Evolutionary conservation across 2,888 invertebrate species (phyloP), one percentile per base, ranked within the genome.

Genomic region (Eilema griseolum): DNA sequence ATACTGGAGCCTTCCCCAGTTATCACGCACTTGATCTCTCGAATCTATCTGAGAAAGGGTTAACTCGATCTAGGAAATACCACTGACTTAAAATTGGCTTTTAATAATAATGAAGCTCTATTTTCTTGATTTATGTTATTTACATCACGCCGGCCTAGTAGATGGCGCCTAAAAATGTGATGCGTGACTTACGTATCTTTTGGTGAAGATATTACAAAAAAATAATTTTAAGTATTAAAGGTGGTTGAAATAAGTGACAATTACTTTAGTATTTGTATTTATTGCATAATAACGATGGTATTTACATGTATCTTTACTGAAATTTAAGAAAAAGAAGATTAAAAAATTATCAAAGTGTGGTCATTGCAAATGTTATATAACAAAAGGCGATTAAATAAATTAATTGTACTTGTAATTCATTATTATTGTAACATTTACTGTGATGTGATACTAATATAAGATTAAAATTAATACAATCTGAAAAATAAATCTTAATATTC

Each of bases 241-340:
- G 23, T 41, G 71, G 69, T 41, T 5, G 23, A 76, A 74, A 69
- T 67, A 20, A 26, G 10, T 31, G 5, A 5, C 28, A 57, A 20
- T 4, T 56, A 12, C 59, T 75, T 76, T 75, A 77, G 73, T 78
- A 82, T 69, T 77, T 69, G 66, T 67, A 24, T 83, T 83, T 81
- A 80, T 74, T 83, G 62, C 68, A 76, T 79, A 83, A 81, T 83
- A 85, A 82, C 77, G 79, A 85, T 84, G 79, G 80, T 85, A 86
- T 86, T 84, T 85, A 88, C 86, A 85, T 76, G 69, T 57, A 66
- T 73, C 70, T 67, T 64, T 62, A 81, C 73, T 71, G 67, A 72
- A 69, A 72, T 74, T 73, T 78, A 23, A 46, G 24, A 23, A 37
- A 37, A 64, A 46, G 20, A 70, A 60, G 16, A 46, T 59, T 24